These are phyloP conservation scores for Cyclophora punctaria DNA, from an alignment of 2,888 invertebrate species.

Conservation along the genomic window DNA sequence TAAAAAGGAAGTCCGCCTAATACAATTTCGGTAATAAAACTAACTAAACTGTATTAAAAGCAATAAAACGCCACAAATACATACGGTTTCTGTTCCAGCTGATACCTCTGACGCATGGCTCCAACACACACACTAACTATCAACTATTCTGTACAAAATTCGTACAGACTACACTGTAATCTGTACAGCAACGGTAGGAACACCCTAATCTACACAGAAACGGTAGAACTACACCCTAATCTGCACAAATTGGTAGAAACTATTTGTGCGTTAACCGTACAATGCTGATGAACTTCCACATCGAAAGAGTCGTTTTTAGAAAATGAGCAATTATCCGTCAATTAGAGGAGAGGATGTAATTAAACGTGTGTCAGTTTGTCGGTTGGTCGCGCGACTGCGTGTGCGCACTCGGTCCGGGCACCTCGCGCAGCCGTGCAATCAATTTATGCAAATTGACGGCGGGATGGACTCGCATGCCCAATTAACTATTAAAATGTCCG, in stretches of 20 bases:
- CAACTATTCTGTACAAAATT: conserved; percentile 17
- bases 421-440: conserved; percentile 55
- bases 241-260: too few relatives aligned
- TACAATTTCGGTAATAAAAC: conserved; percentile 8
- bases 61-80: conserved; percentile 31
- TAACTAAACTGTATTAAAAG: too few relatives aligned
- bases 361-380: conserved; percentile 70
- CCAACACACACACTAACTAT: conserved; percentile 32
- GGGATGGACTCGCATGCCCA: conserved; percentile 49
- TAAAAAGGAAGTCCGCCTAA: conserved; percentile 17
- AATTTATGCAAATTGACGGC: conserved; percentile 71
- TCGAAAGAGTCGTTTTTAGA: conserved; percentile 38
- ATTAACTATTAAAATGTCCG: conserved; percentile 40
- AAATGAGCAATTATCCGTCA: conserved; percentile 44
- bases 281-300: conserved; percentile 26
- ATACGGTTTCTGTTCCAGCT: conserved; percentile 68
- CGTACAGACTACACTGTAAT: too few relatives aligned
- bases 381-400: conserved; percentile 65
- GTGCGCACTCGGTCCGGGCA: conserved; percentile 31
- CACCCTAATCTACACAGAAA: too few relatives aligned
- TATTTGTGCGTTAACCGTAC: too few relatives aligned
- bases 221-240: too few relatives aligned
- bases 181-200: too few relatives aligned
- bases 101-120: conserved; percentile 67
- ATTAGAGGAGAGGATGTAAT: conserved; percentile 64